These are phyloP conservation scores for Sebastolobus altivelis DNA, from an alignment of 2,797 vertebrate genomes.

Conservation along the genomic window DNA sequence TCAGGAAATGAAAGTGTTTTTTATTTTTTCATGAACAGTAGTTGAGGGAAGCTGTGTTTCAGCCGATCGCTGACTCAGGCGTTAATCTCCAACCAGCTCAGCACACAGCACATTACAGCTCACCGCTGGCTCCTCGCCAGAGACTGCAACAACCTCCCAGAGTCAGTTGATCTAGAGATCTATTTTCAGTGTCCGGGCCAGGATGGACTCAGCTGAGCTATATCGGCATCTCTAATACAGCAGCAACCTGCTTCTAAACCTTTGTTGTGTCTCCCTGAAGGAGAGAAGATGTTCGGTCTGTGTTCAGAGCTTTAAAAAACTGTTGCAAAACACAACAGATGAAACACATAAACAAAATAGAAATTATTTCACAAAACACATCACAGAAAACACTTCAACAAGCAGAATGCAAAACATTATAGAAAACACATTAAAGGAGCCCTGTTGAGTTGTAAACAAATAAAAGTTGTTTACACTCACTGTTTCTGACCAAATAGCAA, in stretches of 20 bases:
- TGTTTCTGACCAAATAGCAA: background rate
- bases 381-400: background rate
- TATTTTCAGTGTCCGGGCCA: slow-evolving; percentile 53
- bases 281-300: background rate
- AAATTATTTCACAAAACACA: background rate
- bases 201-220: slow-evolving; percentile 23
- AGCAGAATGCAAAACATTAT: background rate
- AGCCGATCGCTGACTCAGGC: slow-evolving; percentile 48
- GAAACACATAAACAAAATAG: background rate
- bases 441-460: background rate
- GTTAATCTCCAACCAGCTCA: slow-evolving; percentile 44
- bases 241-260: slow-evolving; percentile 17
- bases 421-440: background rate
- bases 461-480: background rate
- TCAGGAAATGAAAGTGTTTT: slow-evolving; percentile 3
- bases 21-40: background rate
- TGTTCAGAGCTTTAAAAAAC: background rate
- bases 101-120: slow-evolving; percentile 17
- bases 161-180: slow-evolving; percentile 54
- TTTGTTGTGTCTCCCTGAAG: background rate
- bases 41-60: slow-evolving; percentile 2
- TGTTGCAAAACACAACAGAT: background rate
- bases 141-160: slow-evolving; percentile 1
- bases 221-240: slow-evolving; percentile 24
- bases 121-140: slow-evolving; percentile 32